Evolutionary conservation across 2,113 vertebrate genomes (phyloP).

Genomic region (Gopherus flavomarginatus): DNA sequence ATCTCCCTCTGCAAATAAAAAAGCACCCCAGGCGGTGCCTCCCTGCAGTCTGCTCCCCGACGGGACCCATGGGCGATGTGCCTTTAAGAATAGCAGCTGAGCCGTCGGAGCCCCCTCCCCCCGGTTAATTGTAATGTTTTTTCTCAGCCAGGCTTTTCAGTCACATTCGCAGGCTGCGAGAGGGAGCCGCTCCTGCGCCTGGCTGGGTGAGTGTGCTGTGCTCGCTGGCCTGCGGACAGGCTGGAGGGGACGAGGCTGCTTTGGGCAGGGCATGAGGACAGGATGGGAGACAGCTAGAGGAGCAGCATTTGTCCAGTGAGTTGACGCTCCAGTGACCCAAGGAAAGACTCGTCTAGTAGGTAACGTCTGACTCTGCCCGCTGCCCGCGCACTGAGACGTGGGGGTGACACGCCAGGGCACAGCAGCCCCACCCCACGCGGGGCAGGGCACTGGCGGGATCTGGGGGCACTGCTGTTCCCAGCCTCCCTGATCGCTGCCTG

Average conservation of each 20-base stretch:
- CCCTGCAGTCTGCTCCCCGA: not conserved
- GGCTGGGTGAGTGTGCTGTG: not conserved
- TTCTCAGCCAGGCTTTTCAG: conserved; percentile 71
- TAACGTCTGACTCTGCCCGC: not conserved
- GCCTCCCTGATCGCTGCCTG: not conserved
- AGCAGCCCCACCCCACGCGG: not conserved
- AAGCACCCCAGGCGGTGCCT: not conserved
- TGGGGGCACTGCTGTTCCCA: fast-evolving
- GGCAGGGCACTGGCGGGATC: not conserved
- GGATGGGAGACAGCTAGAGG: not conserved
- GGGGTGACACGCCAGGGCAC: not conserved
- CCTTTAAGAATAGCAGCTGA: conserved; percentile 75
- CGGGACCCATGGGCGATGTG: conserved; percentile 37
- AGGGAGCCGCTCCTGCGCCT: conserved; percentile 12
- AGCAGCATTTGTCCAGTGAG: not conserved
- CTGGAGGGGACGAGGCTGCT: not conserved
- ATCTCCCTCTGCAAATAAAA: not conserved
- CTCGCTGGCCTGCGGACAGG: fast-evolving
- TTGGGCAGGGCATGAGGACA: not conserved
- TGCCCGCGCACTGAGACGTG: not conserved
- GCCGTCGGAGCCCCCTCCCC: conserved; percentile 73
- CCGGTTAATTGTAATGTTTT: conserved; percentile 72
- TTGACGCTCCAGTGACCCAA: not conserved
- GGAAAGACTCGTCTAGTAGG: not conserved
- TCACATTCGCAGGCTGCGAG: conserved; percentile 68